Conservation (phyloP, 2,113 vertebrate species). For the Catharus minimus region DNA sequence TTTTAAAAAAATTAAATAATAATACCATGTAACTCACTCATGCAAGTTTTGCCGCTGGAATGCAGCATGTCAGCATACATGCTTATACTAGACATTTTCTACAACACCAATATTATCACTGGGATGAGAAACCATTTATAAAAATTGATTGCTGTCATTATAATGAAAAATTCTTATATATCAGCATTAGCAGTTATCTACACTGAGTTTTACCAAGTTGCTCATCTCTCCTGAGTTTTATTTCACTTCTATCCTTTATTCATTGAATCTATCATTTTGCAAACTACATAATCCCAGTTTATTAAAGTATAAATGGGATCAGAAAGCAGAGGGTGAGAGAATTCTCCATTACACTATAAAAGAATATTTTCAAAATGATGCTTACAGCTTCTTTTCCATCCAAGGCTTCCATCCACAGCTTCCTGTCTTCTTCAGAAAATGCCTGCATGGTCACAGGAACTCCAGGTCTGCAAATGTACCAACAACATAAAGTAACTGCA, state of each 20-base stretch:
- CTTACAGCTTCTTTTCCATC: constrained; percentile 96
- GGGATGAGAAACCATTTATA: not conserved
- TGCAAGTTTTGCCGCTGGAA: not conserved
- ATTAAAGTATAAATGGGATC: not conserved
- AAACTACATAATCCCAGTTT: not conserved
- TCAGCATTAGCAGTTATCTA: not conserved
- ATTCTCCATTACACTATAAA: not conserved
- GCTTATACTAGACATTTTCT: not conserved
- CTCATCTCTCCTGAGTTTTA: not conserved
- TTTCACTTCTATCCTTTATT: not conserved
- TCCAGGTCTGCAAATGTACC: constrained; percentile 80
- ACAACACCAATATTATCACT: not conserved
- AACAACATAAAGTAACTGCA: not conserved
- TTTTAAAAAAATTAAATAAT: not conserved
- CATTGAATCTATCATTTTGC: not conserved
- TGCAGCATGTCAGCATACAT: not conserved
- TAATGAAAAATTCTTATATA: not conserved
- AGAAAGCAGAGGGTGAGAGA: not conserved
- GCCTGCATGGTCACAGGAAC: constrained; percentile 89
- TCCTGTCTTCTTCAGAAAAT: constrained; percentile 91
- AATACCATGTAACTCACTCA: not conserved
- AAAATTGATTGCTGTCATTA: not conserved
- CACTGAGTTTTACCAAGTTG: not conserved
- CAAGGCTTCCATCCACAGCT: constrained; percentile 93
- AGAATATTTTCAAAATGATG: not conserved